phyloP scores from a whole-genome alignment of 2,113 vertebrate species.

The Sinocyclocheilus maitianheensis region DNA sequence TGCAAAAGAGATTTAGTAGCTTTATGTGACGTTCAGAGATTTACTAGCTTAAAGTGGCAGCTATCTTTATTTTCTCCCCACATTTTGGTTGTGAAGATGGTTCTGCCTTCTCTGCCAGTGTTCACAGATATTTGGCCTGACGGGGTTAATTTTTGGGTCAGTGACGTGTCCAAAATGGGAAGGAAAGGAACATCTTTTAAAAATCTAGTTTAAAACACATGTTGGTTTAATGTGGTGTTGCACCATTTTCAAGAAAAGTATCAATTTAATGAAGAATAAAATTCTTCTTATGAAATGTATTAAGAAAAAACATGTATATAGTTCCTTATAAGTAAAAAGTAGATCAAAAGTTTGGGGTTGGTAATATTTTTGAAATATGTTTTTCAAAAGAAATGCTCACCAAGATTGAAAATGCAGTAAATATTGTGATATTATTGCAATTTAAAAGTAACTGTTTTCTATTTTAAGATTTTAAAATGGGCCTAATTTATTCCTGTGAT shows the following conservation, averaged over 20 bases:
- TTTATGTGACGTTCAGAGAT: not conserved
- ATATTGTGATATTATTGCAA: not conserved
- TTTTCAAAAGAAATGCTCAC: no score
- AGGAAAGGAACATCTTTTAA: not conserved
- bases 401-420: no score
- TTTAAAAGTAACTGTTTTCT: not conserved
- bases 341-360: no score
- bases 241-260: not conserved
- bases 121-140: not conserved
- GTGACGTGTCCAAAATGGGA: not conserved
- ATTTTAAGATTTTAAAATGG: not conserved
- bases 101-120: no score
- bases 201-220: not conserved
- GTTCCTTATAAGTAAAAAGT: no score
- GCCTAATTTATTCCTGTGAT: no score
- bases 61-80: not conserved
- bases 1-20: conserved; percentile 44
- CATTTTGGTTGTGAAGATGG: not conserved
- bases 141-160: not conserved
- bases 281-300: not conserved
- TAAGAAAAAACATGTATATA: not conserved
- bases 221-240: not conserved
- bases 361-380: no score
- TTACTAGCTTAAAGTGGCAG: conserved; percentile 12
- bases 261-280: not conserved